Percentiles rank a stretch among this genome's conserved stretches.
Conservation (phyloP, 1,140 invertebrate genomes). For the Neodiprion virginianus region DNA sequence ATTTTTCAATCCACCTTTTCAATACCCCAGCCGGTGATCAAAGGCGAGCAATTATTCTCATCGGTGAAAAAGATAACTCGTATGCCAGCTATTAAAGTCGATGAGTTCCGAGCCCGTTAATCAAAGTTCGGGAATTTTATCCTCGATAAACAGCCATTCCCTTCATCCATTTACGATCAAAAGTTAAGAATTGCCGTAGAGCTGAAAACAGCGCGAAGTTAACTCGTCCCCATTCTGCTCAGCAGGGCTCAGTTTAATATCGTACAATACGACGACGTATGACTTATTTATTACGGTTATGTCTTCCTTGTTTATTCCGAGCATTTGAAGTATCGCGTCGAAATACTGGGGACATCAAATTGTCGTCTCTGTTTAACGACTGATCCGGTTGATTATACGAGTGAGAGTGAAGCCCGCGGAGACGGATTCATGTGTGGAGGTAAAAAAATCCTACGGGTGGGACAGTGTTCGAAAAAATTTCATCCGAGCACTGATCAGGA, state of each 20-base stretch:
- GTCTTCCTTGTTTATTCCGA: not conserved
- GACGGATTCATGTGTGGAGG: too few species aligned
- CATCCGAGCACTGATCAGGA: too few species aligned
- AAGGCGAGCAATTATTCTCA: too few species aligned
- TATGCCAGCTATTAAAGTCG: too few species aligned
- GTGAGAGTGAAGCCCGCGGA: too few species aligned
- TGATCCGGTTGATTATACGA: conserved; percentile 1
- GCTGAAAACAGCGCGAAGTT: not conserved
- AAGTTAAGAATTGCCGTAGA: not conserved
- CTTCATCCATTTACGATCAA: not conserved
- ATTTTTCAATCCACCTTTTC: too few species aligned
- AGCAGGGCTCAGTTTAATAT: not conserved
- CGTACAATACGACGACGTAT: not conserved
- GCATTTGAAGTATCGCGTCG: not conserved
- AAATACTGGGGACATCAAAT: not conserved
- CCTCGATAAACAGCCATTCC: not conserved
- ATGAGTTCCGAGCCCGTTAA: too few species aligned
- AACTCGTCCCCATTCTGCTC: not conserved
- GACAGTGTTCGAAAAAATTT: too few species aligned
- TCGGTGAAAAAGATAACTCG: too few species aligned
- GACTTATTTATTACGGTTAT: not conserved
- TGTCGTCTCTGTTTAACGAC: not conserved
- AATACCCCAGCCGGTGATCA: too few species aligned
- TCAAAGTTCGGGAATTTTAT: too few species aligned
- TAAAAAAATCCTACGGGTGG: too few species aligned